phyloP scores from a whole-genome alignment of 2,113 vertebrate genomes.

The Zootoca vivipara region DNA sequence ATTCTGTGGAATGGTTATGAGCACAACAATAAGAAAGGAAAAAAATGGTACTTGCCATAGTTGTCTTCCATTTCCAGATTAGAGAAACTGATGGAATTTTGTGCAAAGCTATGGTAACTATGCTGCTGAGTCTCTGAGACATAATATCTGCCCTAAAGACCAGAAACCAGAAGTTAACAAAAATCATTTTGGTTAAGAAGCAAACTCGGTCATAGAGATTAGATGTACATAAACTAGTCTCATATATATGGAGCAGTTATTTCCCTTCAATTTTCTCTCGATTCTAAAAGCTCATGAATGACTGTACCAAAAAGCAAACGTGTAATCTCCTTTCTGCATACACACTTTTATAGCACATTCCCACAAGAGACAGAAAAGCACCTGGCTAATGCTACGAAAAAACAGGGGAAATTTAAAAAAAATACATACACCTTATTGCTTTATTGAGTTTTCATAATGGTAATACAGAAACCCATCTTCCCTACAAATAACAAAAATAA shows the following conservation, averaged over 20 bases:
- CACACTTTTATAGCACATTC: background rate
- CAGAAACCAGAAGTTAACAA: background rate
- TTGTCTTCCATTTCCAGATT: background rate
- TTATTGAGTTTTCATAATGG: background rate
- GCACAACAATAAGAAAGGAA: too few relatives aligned
- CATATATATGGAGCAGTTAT: background rate
- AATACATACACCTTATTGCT: background rate
- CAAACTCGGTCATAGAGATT: background rate
- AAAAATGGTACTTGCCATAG: slow-evolving; percentile 11
- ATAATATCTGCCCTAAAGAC: background rate
- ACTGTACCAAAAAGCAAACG: background rate
- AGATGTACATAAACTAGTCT: background rate
- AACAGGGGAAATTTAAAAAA: background rate
- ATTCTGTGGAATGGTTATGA: too few relatives aligned
- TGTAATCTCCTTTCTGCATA: background rate
- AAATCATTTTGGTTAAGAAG: background rate
- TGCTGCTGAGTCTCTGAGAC: background rate
- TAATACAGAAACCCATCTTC: background rate
- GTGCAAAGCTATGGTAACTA: too few relatives aligned
- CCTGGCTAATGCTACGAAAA: background rate
- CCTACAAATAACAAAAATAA: background rate
- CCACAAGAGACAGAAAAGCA: background rate
- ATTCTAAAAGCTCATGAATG: too few relatives aligned
- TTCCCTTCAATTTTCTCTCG: background rate
- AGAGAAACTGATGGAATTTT: background rate